These are phyloP conservation scores for Drosophila ezoana DNA, from an alignment of 2,888 invertebrate genomes.

Conservation along the genomic window DNA sequence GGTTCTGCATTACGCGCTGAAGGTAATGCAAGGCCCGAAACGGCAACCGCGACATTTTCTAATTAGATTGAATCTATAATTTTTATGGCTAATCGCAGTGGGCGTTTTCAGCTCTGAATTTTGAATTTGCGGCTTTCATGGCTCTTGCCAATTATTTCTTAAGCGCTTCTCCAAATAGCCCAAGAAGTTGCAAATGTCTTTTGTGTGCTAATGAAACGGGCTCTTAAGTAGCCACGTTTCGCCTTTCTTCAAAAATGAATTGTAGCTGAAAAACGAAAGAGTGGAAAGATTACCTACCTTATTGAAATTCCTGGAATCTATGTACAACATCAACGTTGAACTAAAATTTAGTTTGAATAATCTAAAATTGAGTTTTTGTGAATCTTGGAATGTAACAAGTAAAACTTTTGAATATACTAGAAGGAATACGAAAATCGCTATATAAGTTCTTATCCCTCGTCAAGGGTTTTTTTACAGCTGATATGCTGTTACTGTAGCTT, in stretches of 20 bases:
- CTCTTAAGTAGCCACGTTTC: conserved; percentile 20
- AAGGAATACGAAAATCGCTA: no score
- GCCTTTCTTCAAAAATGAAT: conserved; percentile 31
- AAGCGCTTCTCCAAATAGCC: conserved; percentile 28
- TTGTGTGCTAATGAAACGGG: conserved; percentile 66
- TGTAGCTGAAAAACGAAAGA: conserved; percentile 5
- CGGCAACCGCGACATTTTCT: conserved; percentile 72
- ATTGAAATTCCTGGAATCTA: not conserved
- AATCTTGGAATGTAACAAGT: no score
- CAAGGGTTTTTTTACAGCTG: no score
- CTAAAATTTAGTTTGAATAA: no score
- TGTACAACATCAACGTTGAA: not conserved
- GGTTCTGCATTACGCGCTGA: conserved; percentile 21
- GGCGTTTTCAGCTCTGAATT: conserved; percentile 57
- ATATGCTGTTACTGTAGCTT: no score
- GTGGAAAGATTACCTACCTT: not conserved
- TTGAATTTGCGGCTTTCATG: conserved; percentile 68
- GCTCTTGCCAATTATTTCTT: conserved; percentile 44
- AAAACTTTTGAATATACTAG: no score
- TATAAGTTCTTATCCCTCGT: no score
- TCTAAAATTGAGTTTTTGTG: no score
- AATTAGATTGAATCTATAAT: conserved; percentile 84
- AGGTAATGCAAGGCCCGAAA: conserved; percentile 29
- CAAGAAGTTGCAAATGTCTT: conserved; percentile 50
- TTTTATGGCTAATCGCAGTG: conserved; percentile 81